Base-by-base conservation (phyloP, 1,140 invertebrate genomes). In the Cephus cinctus region DNA sequence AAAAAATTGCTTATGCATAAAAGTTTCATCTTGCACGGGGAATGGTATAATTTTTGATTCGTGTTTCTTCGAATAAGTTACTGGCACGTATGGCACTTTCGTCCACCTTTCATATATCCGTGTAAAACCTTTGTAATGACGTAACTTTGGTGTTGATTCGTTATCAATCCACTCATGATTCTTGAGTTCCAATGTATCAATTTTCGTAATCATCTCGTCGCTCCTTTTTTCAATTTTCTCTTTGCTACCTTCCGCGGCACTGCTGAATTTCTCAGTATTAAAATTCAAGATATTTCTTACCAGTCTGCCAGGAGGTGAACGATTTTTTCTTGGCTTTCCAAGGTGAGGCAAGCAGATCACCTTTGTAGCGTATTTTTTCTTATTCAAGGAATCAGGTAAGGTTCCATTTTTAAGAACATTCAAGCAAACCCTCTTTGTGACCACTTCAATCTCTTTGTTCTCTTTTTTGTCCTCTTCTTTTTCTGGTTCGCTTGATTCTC, bases 101-200 rank as follows among this genome's bases (percentile, higher is more conserved):
- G 45, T 44, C 32, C 43, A 47, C 14, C 36, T 51, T 35, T 55
- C 48, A 20, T 55, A 48, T 9, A 55, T 30, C 23, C 48, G 47
- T 9, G 48, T 51, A 23, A 47, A 50, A 4, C 44, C 44, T 31
- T 32, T 30, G 6, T 31, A 36, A 9, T 36, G 45, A 19, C 39
- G 43, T 5, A 51, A 14, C 2, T 27, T 21, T 11, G 39, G 19
- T 4, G 45, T 42, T 9, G 44, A 18, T 3, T 48, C 45, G 8
- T 45, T 39, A 38, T 49, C 31, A 15, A 25, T 15, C 54, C 54
- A 56, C 15, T 56, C 54, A 4, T 44, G 21, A 20, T 39, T 5
- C 12, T 30, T 34, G 4, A 56, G 42, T 9, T 42, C 12, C 4
- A 52, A 41, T 16, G 30, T 39, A 45, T 41, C n/a, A 2, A 52